Base-by-base conservation (phyloP, 2,888 invertebrate genomes). In the Drosophila barbarae region DNA sequence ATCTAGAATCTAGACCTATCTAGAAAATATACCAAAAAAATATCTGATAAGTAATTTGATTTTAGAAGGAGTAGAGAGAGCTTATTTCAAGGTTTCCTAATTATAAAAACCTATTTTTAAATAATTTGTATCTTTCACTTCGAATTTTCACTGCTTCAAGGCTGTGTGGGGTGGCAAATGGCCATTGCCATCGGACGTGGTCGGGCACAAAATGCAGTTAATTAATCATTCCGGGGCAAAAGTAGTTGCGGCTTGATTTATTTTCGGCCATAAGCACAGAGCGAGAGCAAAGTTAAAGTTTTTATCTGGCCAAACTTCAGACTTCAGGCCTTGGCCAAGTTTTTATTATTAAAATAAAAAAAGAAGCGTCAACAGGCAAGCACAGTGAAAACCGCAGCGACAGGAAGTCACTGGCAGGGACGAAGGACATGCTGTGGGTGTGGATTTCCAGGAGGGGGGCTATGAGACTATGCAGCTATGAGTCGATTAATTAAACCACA, bases 401-500 rank as follows among this genome's bases (percentile, higher is more conserved):
- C 74, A 72, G 72, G 60, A 78, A 75, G 72, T 64, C 67, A 70
- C 41, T 53, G 35, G 28, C 47, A 51, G 35, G 34, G 30, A 46
- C 44, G 28, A 28, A 18, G 46, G 30, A 18, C 4, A 3, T 5
- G 23, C 9, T 13, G 39, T 7, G 39, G 39, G 41, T 26, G 9
- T 42, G 42, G 26, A 15, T 42, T 42, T 30, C 28, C n/a, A 21
- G n/a, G 15, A 2, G 38, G 23, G 21, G 2, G 38, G 23, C 23
- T 23, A 23, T 23, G 23, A 23, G 23, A 15, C 49, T 35, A 50
- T 39, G 53, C 66, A 55, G 66, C 76, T 69, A 65, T 65, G 69
- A 76, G 77, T 73, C 84, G 79, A 84, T 84, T 84, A 80, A 80
- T 80, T 80, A 80, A 80, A 84, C 79, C 79, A 56, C 84, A 80